Evolutionary conservation across 2,797 vertebrate species (phyloP).

Genomic region (Pangasius krempfi): DNA sequence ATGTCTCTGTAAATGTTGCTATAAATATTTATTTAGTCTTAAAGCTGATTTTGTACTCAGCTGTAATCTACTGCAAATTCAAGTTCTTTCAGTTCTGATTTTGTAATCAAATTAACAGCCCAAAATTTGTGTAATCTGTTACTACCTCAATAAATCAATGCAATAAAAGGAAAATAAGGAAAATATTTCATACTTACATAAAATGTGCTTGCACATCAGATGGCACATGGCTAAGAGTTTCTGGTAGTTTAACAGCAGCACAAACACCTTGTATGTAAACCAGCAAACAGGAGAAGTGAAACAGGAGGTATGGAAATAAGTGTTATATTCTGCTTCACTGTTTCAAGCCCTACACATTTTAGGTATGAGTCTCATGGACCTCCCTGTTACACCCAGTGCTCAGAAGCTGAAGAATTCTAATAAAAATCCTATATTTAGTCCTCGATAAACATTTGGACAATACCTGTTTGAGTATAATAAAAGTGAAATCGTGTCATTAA

Average conservation of each 20-base stretch:
- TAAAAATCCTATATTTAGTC: background rate
- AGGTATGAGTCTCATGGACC: background rate
- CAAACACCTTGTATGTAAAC: constrained; percentile 14
- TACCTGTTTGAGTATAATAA: background rate
- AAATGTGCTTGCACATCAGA: background rate
- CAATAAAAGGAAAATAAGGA: background rate
- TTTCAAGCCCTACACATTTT: background rate
- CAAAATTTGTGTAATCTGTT: background rate
- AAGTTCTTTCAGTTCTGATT: background rate
- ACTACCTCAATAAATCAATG: background rate
- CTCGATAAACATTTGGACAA: background rate
- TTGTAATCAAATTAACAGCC: background rate
- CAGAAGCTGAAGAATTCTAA: background rate
- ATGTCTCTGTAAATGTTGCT: background rate
- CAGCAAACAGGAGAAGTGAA: constrained; percentile 22
- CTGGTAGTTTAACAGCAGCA: background rate
- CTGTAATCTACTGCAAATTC: background rate
- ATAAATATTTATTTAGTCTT: background rate
- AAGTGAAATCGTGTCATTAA: background rate
- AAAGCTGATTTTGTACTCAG: background rate
- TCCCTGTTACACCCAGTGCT: background rate
- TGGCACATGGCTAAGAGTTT: constrained; percentile 20
- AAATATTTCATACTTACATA: constrained; percentile 37
- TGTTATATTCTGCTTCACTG: background rate
- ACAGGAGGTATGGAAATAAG: constrained; percentile 35